Conservation (phyloP, 2,888 invertebrate species). For the Drosophila fungiperda region DNA sequence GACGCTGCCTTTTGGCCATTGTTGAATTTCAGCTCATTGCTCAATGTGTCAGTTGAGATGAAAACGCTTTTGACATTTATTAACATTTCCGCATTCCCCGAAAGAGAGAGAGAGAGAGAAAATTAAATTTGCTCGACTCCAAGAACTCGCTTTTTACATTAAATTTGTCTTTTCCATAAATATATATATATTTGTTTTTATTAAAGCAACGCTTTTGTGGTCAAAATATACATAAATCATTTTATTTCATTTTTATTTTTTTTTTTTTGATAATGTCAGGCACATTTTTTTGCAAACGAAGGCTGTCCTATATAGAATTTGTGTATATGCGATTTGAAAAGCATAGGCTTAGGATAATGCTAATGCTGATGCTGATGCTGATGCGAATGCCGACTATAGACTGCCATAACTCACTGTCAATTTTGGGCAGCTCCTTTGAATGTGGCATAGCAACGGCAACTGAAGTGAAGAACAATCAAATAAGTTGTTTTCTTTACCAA, state of each 20-base stretch:
- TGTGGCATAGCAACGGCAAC: conserved; percentile 45
- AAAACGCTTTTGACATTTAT: conserved; percentile 73
- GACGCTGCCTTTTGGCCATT: conserved; percentile 28
- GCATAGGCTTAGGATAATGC: conserved; percentile 37
- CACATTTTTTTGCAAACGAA: conserved; percentile 31
- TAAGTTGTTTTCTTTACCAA: conserved; percentile 51
- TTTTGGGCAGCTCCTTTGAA: conserved; percentile 40
- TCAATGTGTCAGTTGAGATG: conserved; percentile 67
- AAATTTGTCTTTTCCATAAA: neutral
- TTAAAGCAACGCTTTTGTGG: conserved; percentile 56
- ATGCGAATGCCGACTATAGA: conserved; percentile 44
- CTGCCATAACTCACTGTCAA: conserved; percentile 77
- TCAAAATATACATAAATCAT: conserved; percentile 68
- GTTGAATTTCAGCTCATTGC: conserved; percentile 58
- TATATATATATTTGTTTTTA: conserved; percentile 32
- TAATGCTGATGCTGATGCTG: conserved; percentile 7
- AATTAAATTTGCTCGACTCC: conserved; percentile 55
- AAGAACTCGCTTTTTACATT: neutral
- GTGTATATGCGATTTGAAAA: conserved; percentile 35
- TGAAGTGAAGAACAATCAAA: conserved; percentile 51
- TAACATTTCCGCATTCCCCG: conserved; percentile 57
- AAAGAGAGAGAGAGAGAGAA: too few relatives aligned
- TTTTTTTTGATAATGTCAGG: conserved; percentile 20
- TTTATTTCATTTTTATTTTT: conserved; percentile 15
- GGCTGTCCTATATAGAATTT: conserved; percentile 10